Evolutionary conservation across 1,140 invertebrate genomes (phyloP), one percentile per base, ranked within the genome.

Genomic region (Drosophila mauritiana): DNA sequence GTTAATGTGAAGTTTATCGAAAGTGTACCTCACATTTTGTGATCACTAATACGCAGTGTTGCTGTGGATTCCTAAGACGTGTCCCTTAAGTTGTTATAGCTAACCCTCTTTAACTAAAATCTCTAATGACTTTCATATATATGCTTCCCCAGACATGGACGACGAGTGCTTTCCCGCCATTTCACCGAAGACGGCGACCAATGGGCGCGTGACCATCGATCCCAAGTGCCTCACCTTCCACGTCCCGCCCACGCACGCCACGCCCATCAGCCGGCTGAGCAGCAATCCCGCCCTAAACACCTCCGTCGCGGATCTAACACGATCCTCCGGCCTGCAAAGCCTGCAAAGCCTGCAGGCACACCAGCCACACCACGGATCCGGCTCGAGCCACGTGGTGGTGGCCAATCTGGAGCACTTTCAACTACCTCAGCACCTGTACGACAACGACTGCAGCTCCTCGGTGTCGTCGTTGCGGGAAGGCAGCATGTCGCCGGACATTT

Each of bases 161-260:
- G 96, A 96, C 64, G 96, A 97, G 88, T 97, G 95, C 91, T 97
- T 95, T 90, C 95, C 96, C 36, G 94, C 94, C 12, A 96, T 96
- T 78, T 95, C 96, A 43, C 93, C 95, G 91, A 95, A 94, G 56
- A 94, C 93, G 51, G 94, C 80, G 34, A 90, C 84, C 45, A 89
- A 72, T 92, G 85, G 85, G 53, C 40, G 77, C 51, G 79, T 92
- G 39, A 88, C 80, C 54, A 80, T 91, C 54, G 88, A 92, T 75
- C 91, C 91, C 39, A 92, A 90, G 75, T 85, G 80, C 75, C 74
- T 90, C 8, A 89, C 75, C 61, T 75, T 90, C 17, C 80, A 89
- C 62, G 64, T 77, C 69, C 82, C 88, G 64, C 72, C 57, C 58
- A 78, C 61, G 74, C 77, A 73, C 62, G 72, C 64, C 62, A 89